Percentiles rank a stretch among this genome's conserved stretches.
Conservation (phyloP, 2,113 vertebrate genomes). For the Rissa tridactyla region DNA sequence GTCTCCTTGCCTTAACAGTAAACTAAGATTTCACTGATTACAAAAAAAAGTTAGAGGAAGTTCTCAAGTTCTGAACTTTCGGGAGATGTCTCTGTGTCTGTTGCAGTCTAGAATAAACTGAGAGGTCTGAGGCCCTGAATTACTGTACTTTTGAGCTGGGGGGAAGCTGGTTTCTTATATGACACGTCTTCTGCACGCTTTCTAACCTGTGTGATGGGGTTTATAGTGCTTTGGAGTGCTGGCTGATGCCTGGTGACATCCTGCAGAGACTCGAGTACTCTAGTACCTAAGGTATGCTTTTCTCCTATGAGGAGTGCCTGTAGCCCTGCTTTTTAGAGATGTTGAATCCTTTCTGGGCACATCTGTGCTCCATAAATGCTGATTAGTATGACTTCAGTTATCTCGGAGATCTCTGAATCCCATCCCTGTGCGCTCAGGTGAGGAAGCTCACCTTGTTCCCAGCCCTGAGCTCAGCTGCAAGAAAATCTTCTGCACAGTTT, state of each 20-base stretch:
- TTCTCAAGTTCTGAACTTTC: not conserved
- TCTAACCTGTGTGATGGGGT: not conserved
- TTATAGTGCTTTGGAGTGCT: not conserved
- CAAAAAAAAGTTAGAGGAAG: not conserved
- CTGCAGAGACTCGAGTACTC: not conserved
- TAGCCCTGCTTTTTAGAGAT: not conserved
- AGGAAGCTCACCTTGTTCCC: not conserved
- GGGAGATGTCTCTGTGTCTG: not conserved
- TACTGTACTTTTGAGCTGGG: not conserved
- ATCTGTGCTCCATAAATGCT: not conserved
- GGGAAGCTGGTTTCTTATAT: not conserved
- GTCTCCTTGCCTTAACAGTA: not conserved
- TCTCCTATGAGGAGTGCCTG: not conserved
- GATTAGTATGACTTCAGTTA: not conserved
- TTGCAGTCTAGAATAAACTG: not conserved
- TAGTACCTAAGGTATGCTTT: not conserved
- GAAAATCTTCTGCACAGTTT: accelerated
- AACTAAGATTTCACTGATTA: not conserved
- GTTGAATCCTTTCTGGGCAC: not conserved
- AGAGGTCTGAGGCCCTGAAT: not conserved
- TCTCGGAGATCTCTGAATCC: not conserved
- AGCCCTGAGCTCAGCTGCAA: not conserved
- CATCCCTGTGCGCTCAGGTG: not conserved
- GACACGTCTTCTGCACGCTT: not conserved
- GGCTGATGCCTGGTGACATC: not conserved